phyloP scores from a whole-genome alignment of 2,113 vertebrate species.

The Peromyscus leucopus region DNA sequence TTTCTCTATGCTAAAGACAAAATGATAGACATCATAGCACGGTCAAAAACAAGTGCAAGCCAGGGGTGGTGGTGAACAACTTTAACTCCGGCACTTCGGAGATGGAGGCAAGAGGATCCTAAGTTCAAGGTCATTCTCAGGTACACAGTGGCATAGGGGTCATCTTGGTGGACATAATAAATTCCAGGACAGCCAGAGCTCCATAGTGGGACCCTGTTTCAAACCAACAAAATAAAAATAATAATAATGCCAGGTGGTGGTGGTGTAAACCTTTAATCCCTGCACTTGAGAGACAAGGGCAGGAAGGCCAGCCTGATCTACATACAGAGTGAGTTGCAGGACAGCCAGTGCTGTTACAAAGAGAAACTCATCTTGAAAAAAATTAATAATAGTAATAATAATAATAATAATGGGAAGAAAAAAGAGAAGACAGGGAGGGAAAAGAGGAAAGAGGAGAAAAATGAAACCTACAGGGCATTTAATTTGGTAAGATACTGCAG shows the following conservation, averaged over 20 bases:
- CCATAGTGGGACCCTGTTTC: neutral
- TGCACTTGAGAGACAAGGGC: neutral
- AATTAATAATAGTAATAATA: too few species aligned
- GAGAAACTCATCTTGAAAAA: neutral
- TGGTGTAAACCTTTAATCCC: neutral
- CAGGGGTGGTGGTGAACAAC: neutral
- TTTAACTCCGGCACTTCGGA: neutral
- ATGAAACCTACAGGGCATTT: neutral
- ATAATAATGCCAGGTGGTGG: neutral
- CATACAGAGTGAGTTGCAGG: neutral
- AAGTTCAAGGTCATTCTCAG: neutral
- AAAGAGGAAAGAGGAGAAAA: neutral
- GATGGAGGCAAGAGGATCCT: too few species aligned
- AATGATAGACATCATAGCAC: neutral
- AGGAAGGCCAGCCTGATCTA: neutral
- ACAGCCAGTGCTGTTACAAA: neutral
- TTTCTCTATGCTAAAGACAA: slow-evolving; percentile 46
- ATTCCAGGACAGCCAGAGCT: neutral
- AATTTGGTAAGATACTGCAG: neutral
- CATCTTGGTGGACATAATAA: neutral
- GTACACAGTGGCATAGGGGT: neutral
- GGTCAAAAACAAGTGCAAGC: neutral
- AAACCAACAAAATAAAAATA: neutral
- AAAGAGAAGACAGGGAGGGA: neutral
- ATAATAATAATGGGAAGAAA: neutral